Evolutionary conservation across 1,140 invertebrate species (phyloP).

Genomic region (Drosophila eugracilis): DNA sequence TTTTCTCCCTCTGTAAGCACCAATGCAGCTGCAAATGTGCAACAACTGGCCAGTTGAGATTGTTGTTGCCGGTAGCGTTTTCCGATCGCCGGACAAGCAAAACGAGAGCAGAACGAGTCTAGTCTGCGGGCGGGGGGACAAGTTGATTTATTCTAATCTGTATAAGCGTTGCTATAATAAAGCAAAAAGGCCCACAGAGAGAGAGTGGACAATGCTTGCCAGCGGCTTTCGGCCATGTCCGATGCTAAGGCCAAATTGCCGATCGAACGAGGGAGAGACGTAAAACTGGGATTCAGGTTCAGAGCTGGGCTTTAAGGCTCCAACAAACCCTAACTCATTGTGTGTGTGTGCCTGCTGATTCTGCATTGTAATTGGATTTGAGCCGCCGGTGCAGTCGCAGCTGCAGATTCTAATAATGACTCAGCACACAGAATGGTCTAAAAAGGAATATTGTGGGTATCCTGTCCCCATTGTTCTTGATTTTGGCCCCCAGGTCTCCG

Average conservation of each 20-base stretch:
- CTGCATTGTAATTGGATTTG: conserved; percentile 77
- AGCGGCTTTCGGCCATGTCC: conserved; percentile 54
- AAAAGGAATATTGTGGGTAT: neutral
- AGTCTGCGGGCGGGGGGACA: conserved; percentile 31
- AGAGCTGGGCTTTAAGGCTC: neutral
- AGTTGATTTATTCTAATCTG: conserved; percentile 81
- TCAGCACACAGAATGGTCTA: conserved; percentile 51
- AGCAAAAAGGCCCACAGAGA: conserved; percentile 72
- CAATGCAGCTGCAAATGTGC: conserved; percentile 32
- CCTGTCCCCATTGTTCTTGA: conserved; percentile 50
- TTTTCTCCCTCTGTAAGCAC: neutral
- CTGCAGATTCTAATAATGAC: conserved; percentile 79
- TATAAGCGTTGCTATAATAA: conserved; percentile 80
- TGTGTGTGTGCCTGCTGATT: conserved; percentile 48
- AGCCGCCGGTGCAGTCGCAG: conserved; percentile 71
- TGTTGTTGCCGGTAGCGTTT: conserved; percentile 75
- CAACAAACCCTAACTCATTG: conserved; percentile 26
- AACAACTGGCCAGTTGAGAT: conserved; percentile 43
- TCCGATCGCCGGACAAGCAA: conserved; percentile 49
- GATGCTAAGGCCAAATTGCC: conserved; percentile 45
- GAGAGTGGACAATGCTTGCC: conserved; percentile 78
- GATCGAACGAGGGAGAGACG: conserved; percentile 34
- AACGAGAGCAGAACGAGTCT: conserved; percentile 32
- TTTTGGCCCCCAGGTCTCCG: conserved; percentile 12
- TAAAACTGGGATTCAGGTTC: conserved; percentile 19